Conservation (phyloP, 2,113 vertebrate species). For the Perca schrenkii region DNA sequence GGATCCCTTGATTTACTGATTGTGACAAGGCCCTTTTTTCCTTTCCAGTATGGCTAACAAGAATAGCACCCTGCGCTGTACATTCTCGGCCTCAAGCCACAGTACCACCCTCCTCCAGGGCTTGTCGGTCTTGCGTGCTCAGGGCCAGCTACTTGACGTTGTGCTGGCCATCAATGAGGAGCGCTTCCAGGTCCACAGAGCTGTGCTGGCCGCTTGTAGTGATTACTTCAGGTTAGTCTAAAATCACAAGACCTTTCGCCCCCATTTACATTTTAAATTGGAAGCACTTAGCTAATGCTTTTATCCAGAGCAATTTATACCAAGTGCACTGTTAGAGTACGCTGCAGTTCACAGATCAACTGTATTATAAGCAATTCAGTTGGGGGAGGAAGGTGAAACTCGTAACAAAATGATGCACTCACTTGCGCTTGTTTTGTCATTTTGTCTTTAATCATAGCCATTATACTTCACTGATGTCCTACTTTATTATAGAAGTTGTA, state of each 20-base stretch:
- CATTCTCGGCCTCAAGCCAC: constrained; percentile 95
- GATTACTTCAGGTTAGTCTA: constrained; percentile 96
- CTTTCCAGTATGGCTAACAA: constrained; percentile 93
- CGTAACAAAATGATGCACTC: neutral
- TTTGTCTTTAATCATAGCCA: neutral
- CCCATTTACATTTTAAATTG: constrained; percentile 39
- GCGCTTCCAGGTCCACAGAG: constrained; percentile 95
- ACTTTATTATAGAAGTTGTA: neutral
- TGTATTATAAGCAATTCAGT: neutral
- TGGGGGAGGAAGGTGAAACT: neutral
- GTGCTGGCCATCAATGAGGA: constrained; percentile 93
- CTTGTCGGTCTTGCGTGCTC: constrained; percentile 90
- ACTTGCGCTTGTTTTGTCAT: neutral
- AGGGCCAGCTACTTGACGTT: constrained; percentile 95
- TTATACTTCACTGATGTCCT: neutral
- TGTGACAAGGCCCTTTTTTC: constrained; percentile 67
- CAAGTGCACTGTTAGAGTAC: constrained; percentile 23
- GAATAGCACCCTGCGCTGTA: constrained; percentile 92
- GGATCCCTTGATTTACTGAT: constrained; percentile 30
- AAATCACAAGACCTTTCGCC: constrained; percentile 21
- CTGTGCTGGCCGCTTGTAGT: constrained; percentile 97
- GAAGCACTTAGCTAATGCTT: constrained; percentile 39
- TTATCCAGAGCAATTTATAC: neutral
- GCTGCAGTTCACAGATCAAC: neutral
- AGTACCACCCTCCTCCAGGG: constrained; percentile 94